A percentile compares a stretch with the other conserved stretches of the same genome.
These are phyloP conservation scores for Harpalus rubripes DNA, from an alignment of 2,888 invertebrate genomes.

Conservation along the genomic window DNA sequence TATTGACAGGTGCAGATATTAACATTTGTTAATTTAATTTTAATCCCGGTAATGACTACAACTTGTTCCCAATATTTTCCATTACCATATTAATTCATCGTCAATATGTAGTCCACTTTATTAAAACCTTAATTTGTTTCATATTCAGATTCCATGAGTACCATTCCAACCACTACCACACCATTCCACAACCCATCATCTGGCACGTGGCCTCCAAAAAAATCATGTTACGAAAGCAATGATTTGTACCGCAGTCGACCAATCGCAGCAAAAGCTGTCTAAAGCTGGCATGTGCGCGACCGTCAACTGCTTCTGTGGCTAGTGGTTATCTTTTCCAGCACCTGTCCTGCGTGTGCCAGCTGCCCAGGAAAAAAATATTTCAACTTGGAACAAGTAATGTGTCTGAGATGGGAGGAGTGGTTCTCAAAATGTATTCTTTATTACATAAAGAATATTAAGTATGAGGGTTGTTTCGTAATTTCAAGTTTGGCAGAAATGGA, in stretches of 20 bases:
- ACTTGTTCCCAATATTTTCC: not conserved
- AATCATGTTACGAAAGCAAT: constrained; percentile 14
- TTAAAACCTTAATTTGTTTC: not conserved
- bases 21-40: not conserved
- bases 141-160: not conserved
- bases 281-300: constrained; percentile 50
- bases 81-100: not conserved
- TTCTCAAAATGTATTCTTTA: not conserved
- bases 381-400: not conserved
- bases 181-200: constrained; percentile 4
- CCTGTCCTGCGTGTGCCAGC: constrained; percentile 39
- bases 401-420: not conserved
- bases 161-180: not conserved
- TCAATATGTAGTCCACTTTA: not conserved
- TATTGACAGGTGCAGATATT: not conserved
- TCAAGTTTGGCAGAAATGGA: no score
- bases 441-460: not conserved
- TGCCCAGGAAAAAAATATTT: constrained; percentile 32
- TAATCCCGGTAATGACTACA: not conserved
- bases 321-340: constrained; percentile 1
- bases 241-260: not conserved
- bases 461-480: no score
- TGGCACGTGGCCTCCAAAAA: constrained; percentile 14
- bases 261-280: constrained; percentile 10
- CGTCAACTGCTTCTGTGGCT: not conserved